A percentile compares a stretch with the other conserved stretches of the same genome.
These are phyloP conservation scores for Caenorhabditis virilis DNA, from an alignment of 2,888 invertebrate genomes.

Conservation along the genomic window DNA sequence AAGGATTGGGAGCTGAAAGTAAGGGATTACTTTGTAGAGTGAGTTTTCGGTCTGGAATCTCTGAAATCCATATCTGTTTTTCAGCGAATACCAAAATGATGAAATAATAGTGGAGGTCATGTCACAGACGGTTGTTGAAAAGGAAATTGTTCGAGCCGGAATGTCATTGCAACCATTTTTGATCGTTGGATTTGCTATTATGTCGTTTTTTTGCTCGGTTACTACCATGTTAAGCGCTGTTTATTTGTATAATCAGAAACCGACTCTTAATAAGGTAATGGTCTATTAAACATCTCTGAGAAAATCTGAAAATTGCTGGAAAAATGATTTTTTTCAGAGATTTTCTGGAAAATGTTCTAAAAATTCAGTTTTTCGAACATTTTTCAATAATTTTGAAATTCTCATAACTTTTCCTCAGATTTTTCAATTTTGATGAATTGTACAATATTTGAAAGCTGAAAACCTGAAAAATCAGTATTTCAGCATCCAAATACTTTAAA, in stretches of 20 bases:
- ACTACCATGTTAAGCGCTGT: constrained; percentile 44
- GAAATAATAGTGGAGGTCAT: constrained; percentile 37
- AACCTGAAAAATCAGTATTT: too few species aligned
- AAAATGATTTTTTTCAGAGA: too few species aligned
- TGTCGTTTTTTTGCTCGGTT: constrained; percentile 47
- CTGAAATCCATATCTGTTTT: too few species aligned
- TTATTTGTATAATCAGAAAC: constrained; percentile 40
- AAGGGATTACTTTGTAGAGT: constrained; percentile 37
- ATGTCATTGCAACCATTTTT: constrained; percentile 50
- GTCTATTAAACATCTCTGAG: too few species aligned
- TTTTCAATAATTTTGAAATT: too few species aligned
- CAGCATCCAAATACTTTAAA: too few species aligned
- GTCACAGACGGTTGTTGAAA: constrained; percentile 42
- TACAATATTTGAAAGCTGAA: too few species aligned
- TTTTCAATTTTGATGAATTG: too few species aligned
- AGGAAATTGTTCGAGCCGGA: constrained; percentile 50
- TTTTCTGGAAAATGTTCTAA: too few species aligned
- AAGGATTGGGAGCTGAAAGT: constrained; percentile 49
- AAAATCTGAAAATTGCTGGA: too few species aligned
- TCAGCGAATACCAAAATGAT: constrained; percentile 31
- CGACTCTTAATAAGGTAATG: constrained; percentile 38
- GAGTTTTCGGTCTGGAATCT: neutral
- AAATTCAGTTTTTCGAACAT: too few species aligned
- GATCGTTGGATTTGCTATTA: constrained; percentile 46
- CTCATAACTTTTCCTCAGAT: too few species aligned